Conservation (phyloP, 2,888 invertebrate species). For the Macrophya alboannulata region DNA sequence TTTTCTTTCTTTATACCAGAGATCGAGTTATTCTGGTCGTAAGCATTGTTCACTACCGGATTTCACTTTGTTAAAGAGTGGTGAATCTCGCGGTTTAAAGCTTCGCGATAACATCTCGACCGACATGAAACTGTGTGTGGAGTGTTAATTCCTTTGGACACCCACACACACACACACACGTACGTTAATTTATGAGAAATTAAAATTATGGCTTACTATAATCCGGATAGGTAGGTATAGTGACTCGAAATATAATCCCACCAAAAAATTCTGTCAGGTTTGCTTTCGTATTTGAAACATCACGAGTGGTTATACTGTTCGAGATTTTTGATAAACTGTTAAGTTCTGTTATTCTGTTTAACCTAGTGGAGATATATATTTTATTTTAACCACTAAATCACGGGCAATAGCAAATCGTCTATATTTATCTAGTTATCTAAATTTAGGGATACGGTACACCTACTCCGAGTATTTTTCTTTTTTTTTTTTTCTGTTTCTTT, state of each 20-base stretch:
- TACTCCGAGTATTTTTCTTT: neutral
- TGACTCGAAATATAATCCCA: neutral
- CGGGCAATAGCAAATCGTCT: neutral
- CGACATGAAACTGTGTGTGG: slow-evolving; percentile 46
- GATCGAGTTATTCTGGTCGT: neutral
- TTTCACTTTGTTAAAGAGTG: neutral
- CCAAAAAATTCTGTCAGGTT: neutral
- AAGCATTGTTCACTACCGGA: neutral
- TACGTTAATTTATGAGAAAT: neutral
- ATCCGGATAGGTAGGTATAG: neutral
- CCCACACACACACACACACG: neutral
- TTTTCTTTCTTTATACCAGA: neutral
- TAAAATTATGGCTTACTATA: slow-evolving; percentile 26
- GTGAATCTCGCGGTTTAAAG: slow-evolving; percentile 22
- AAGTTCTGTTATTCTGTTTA: slow-evolving; percentile 43
- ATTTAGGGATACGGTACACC: slow-evolving; percentile 5
- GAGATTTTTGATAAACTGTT: slow-evolving; percentile 13
- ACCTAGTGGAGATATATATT: slow-evolving; percentile 13
- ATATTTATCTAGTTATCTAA: neutral
- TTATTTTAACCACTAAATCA: slow-evolving; percentile 18
- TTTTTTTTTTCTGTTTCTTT: neutral
- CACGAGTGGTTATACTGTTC: slow-evolving; percentile 11
- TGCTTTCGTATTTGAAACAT: slow-evolving; percentile 28
- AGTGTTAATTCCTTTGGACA: slow-evolving; percentile 29
- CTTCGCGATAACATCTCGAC: slow-evolving; percentile 40